Evolutionary conservation across 2,888 invertebrate genomes (phyloP).

Genomic region (Ischnus inquisitorius): DNA sequence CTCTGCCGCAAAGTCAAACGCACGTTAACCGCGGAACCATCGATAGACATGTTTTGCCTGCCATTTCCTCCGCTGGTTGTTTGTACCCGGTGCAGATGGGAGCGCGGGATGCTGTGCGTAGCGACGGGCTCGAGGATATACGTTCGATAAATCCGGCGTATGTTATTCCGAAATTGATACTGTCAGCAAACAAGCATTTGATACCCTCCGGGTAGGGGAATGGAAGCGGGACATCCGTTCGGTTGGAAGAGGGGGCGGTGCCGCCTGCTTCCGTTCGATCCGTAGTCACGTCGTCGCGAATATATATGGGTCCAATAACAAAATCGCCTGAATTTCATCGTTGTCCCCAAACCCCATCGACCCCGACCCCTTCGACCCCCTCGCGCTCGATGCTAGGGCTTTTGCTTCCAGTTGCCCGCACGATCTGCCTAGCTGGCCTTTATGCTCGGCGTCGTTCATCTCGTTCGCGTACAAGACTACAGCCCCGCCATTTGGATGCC

Average conservation of each 20-base stretch:
- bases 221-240: constrained; percentile 55
- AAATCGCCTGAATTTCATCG: constrained; percentile 73
- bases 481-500: neutral
- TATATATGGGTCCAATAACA: constrained; percentile 74
- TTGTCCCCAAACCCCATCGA: constrained; percentile 62
- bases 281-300: constrained; percentile 70
- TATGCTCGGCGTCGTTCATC: constrained; percentile 54
- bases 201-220: constrained; percentile 68
- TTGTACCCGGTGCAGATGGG: constrained; percentile 13
- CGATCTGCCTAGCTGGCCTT: constrained; percentile 1
- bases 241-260: constrained; percentile 44
- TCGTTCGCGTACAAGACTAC: constrained; percentile 15
- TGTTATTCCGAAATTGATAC: constrained; percentile 81
- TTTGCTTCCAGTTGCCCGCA: neutral
- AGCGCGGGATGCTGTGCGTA: constrained; percentile 61
- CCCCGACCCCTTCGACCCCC: constrained; percentile 27
- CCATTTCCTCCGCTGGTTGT: neutral
- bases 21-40: neutral
- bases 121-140: constrained; percentile 66
- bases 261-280: constrained; percentile 53
- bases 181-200: constrained; percentile 81
- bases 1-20: neutral
- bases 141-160: constrained; percentile 79
- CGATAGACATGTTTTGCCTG: constrained; percentile 7
- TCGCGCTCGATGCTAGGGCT: constrained; percentile 13